phyloP scores from a whole-genome alignment of 1,140 invertebrate species.

The Cyclargus thomasi region DNA sequence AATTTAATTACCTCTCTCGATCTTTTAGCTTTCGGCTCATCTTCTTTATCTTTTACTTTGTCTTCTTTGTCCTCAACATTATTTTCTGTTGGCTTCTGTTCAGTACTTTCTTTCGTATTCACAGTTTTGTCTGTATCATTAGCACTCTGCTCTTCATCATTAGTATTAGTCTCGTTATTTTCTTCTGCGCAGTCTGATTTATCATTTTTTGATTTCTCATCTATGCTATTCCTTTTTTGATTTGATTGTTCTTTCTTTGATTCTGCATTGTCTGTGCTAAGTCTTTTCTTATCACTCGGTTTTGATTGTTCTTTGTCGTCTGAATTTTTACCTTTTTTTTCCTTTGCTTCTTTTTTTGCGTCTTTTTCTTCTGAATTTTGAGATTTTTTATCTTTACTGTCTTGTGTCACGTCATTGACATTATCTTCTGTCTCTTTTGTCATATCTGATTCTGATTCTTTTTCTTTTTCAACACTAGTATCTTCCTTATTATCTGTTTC shows the following conservation, averaged over 20 bases:
- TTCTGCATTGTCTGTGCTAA: slow-evolving; percentile 21
- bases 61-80: slow-evolving; percentile 26
- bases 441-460: slow-evolving; percentile 19
- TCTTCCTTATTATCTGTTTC: slow-evolving; percentile 28
- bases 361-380: slow-evolving; percentile 23
- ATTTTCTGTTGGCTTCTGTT: slow-evolving; percentile 23
- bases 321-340: slow-evolving; percentile 19
- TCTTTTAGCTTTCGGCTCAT: slow-evolving; percentile 58
- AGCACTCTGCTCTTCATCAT: slow-evolving; percentile 9
- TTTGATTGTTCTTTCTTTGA: slow-evolving; percentile 15
- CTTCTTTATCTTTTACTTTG: slow-evolving; percentile 31
- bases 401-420: slow-evolving; percentile 18
- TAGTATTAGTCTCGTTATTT: slow-evolving; percentile 16
- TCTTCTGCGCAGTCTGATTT: slow-evolving; percentile 15
- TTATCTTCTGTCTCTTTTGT: slow-evolving; percentile 18
- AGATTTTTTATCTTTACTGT: slow-evolving; percentile 24
- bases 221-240: slow-evolving; percentile 16
- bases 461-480: slow-evolving; percentile 20
- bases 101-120: slow-evolving; percentile 23
- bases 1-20: slow-evolving; percentile 52
- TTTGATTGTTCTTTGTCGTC: slow-evolving; percentile 17
- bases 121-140: slow-evolving; percentile 20
- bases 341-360: slow-evolving; percentile 15
- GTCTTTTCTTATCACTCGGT: slow-evolving; percentile 21
- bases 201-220: slow-evolving; percentile 14